Percentiles rank a stretch among this genome's conserved stretches.
These are phyloP conservation scores for Cyrtodaria siliqua DNA, from an alignment of 2,888 invertebrate species.

Conservation along the genomic window DNA sequence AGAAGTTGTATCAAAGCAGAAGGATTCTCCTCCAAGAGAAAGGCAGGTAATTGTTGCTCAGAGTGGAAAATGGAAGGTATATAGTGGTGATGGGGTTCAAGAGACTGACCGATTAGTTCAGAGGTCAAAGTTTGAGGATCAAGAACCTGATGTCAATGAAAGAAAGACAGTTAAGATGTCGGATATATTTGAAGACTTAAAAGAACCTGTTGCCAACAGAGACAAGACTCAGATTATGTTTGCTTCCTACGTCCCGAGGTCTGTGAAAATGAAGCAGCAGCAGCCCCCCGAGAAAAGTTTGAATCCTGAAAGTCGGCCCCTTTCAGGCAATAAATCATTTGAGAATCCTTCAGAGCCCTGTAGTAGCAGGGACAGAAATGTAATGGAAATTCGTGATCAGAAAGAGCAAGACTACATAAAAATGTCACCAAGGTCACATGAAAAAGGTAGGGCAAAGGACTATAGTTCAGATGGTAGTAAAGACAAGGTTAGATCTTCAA, in stretches of 20 bases:
- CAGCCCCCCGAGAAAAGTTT: constrained; percentile 31
- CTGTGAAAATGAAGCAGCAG: constrained; percentile 56
- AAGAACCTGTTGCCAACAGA: constrained; percentile 19
- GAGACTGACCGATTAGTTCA: too few relatives aligned
- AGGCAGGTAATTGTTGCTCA: too few relatives aligned
- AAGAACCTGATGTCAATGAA: background rate
- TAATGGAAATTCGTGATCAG: constrained; percentile 15
- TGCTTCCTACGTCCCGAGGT: constrained; percentile 56
- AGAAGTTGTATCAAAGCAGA: too few relatives aligned
- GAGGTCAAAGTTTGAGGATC: too few relatives aligned
- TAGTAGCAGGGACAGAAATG: constrained; percentile 4
- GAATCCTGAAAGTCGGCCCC: constrained; percentile 30
- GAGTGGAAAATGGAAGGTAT: too few relatives aligned
- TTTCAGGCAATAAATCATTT: too few relatives aligned
- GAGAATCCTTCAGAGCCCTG: background rate
- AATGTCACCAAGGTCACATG: background rate
- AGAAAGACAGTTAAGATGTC: background rate
- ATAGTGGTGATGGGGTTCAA: too few relatives aligned
- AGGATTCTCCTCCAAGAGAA: too few relatives aligned
- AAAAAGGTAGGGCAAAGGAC: background rate
- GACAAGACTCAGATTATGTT: constrained; percentile 14
- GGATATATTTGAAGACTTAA: constrained; percentile 46
- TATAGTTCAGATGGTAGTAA: too few relatives aligned
- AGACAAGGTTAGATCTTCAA: background rate
- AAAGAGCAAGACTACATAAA: background rate